Evolutionary conservation across 2,113 vertebrate species (phyloP).

Genomic region (Gila orcuttii): DNA sequence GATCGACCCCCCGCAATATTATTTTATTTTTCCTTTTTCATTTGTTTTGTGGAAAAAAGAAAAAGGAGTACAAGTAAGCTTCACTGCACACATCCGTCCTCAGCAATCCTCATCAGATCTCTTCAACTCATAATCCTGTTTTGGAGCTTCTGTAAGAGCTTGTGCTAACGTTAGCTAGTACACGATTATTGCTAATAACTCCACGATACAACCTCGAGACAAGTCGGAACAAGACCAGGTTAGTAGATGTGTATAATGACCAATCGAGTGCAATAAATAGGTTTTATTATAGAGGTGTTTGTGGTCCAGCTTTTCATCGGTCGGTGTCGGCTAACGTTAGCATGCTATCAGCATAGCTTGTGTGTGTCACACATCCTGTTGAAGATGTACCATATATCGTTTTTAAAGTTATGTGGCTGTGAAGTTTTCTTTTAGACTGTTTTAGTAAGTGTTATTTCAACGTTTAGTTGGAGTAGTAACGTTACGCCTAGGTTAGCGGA

Average conservation of each 20-base stretch:
- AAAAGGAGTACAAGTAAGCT: conserved; percentile 77
- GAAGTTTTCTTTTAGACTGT: not conserved
- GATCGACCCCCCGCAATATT: conserved; percentile 66
- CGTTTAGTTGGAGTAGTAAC: not conserved
- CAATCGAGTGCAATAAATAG: not conserved
- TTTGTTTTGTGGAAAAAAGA: conserved; percentile 71
- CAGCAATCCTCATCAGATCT: conserved; percentile 24
- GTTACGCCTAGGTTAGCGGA: not conserved
- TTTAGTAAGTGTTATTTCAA: not conserved
- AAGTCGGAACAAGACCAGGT: conserved; percentile 83
- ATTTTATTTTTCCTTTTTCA: conserved; percentile 73
- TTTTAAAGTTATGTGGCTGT: not conserved
- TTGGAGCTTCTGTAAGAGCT: conserved; percentile 60
- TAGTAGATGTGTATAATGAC: conserved; percentile 63
- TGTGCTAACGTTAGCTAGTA: conserved; percentile 63
- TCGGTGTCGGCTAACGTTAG: conserved; percentile 31
- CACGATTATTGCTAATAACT: conserved; percentile 62
- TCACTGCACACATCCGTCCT: conserved; percentile 55
- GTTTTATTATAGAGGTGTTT: not conserved
- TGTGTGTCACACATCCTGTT: conserved; percentile 1
- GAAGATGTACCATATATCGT: not conserved
- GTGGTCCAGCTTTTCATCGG: conserved; percentile 3
- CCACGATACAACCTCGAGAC: conserved; percentile 80
- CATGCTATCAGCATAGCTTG: conserved; percentile 23
- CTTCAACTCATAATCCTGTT: conserved; percentile 31